A percentile compares a stretch with the other conserved stretches of the same genome.
phyloP scores from a whole-genome alignment of 2,888 invertebrate genomes.

The Caenorhabditis imperialis region DNA sequence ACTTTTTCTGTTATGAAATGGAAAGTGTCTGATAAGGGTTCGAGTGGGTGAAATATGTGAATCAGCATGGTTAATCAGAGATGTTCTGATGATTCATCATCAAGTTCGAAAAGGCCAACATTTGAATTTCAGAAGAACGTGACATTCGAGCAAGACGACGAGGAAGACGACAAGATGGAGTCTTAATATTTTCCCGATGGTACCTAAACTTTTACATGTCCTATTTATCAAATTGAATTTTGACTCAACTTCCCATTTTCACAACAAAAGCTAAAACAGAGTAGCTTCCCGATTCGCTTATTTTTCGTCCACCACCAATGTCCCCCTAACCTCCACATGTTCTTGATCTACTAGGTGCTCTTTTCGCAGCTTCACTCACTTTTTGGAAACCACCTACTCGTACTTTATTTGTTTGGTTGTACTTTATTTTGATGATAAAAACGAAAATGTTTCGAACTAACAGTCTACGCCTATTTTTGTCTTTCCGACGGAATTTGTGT shows the following conservation, averaged over 20 bases:
- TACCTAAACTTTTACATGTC: too few relatives aligned
- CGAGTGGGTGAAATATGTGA: too few relatives aligned
- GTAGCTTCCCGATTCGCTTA: constrained; percentile 37
- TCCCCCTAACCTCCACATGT: not conserved
- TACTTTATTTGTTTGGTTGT: constrained; percentile 33
- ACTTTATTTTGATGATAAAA: constrained; percentile 17
- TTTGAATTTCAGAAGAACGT: constrained; percentile 29
- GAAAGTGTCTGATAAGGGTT: too few relatives aligned
- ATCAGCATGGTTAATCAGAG: too few relatives aligned
- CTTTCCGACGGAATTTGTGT: too few relatives aligned
- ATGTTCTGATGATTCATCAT: too few relatives aligned
- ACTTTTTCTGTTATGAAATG: too few relatives aligned
- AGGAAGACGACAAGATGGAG: constrained; percentile 38
- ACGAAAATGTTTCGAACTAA: too few relatives aligned
- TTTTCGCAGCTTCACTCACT: constrained; percentile 5
- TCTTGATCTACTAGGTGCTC: constrained; percentile 44
- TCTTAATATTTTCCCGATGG: constrained; percentile 14
- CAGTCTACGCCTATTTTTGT: too few relatives aligned
- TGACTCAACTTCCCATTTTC: too few relatives aligned
- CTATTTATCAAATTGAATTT: not conserved
- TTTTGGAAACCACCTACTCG: constrained; percentile 25
- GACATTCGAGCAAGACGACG: constrained; percentile 32
- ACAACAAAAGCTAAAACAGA: constrained; percentile 12
- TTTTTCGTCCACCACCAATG: too few relatives aligned
- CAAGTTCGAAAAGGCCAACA: not conserved